Evolutionary conservation across 2,888 invertebrate species (phyloP).

Genomic region (Pachliopta kotzebuea): DNA sequence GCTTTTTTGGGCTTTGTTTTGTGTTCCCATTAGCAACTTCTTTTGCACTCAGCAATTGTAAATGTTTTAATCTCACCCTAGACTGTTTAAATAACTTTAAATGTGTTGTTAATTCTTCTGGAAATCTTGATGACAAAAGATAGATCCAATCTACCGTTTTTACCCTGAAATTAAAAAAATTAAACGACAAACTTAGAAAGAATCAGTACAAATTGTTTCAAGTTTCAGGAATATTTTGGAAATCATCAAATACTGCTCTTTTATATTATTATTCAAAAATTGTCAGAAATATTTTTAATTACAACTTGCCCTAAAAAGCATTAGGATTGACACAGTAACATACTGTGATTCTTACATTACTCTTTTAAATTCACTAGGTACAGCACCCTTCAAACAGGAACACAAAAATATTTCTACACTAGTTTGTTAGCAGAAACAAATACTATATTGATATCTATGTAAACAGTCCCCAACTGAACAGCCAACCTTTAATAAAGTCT

Average conservation of each 20-base stretch:
- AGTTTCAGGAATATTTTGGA: not conserved
- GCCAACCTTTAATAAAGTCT: too few species aligned
- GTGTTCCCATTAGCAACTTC: conserved; percentile 64
- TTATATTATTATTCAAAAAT: too few species aligned
- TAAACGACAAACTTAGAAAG: not conserved
- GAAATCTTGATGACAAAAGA: conserved; percentile 90
- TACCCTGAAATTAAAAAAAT: conserved; percentile 58
- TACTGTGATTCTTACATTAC: too few species aligned
- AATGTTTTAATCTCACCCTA: conserved; percentile 73
- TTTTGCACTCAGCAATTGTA: conserved; percentile 67
- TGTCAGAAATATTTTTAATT: too few species aligned
- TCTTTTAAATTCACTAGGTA: too few species aligned
- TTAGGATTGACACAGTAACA: too few species aligned
- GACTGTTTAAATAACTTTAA: conserved; percentile 92
- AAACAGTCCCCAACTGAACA: not conserved
- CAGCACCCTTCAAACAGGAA: too few species aligned
- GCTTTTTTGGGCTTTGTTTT: conserved; percentile 63
- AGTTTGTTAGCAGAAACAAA: not conserved
- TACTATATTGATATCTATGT: not conserved
- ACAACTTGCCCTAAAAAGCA: too few species aligned
- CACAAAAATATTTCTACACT: not conserved
- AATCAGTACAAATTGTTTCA: not conserved
- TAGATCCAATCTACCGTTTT: conserved; percentile 96
- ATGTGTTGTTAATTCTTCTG: conserved; percentile 95
- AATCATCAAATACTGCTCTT: too few species aligned